These are phyloP conservation scores for Oryzias sinensis DNA, from an alignment of 2,797 vertebrate species.

Conservation along the genomic window DNA sequence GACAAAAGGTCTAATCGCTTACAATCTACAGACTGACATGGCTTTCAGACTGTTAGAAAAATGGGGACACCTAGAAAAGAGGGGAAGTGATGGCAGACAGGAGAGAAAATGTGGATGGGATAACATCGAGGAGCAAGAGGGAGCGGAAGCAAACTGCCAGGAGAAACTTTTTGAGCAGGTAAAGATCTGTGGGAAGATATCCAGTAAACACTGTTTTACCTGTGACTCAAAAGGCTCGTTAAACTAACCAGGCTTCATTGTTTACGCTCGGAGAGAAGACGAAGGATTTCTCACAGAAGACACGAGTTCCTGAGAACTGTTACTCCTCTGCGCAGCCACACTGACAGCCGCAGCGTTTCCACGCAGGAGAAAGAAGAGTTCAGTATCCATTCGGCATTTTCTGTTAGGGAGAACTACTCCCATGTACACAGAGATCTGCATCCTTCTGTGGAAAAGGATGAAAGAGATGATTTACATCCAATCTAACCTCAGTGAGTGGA, in stretches of 20 bases:
- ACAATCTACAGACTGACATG: conserved; percentile 64
- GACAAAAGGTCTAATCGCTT: conserved; percentile 68
- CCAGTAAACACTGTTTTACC: conserved; percentile 18
- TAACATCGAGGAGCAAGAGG: conserved; percentile 6
- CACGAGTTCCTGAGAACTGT: conserved; percentile 23
- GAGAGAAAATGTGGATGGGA: conserved; percentile 16
- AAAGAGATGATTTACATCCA: background rate
- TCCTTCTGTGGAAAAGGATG: background rate
- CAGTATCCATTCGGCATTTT: background rate
- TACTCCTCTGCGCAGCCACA: conserved; percentile 39
- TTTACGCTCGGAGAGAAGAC: conserved; percentile 9
- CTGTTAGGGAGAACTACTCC: background rate
- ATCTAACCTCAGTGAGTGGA: background rate
- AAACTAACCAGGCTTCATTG: conserved; percentile 39
- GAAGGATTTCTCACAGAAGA: conserved; percentile 16
- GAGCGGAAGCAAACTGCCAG: background rate
- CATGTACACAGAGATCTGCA: conserved; percentile 4
- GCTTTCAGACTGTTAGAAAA: conserved; percentile 36
- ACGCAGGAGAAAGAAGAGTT: conserved; percentile 19
- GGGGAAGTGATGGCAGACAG: conserved; percentile 26
- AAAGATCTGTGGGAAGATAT: background rate
- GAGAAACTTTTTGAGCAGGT: background rate
- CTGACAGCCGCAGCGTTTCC: conserved; percentile 19
- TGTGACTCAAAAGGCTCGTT: conserved; percentile 37
- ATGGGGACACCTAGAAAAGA: conserved; percentile 28